Percentiles rank a stretch among this genome's conserved stretches.
phyloP scores from a whole-genome alignment of 2,797 vertebrate species.

The Peromyscus attwateri region DNA sequence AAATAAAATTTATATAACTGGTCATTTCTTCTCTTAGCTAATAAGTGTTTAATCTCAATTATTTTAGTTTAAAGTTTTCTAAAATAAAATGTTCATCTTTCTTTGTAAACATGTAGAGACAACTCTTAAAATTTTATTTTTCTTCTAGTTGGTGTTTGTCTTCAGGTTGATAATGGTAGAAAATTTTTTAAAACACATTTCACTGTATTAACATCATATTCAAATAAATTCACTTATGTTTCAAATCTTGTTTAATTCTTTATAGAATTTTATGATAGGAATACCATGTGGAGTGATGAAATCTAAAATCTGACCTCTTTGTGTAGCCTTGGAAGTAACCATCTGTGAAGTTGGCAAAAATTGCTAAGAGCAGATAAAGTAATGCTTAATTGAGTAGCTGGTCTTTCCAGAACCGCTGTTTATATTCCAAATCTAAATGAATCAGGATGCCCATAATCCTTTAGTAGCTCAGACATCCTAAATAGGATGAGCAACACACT shows the following conservation, averaged over 20 bases:
- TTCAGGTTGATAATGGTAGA: background rate
- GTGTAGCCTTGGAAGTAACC: background rate
- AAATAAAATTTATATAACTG: constrained; percentile 29
- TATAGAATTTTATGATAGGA: background rate
- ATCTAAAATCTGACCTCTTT: constrained; percentile 33
- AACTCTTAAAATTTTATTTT: constrained; percentile 40
- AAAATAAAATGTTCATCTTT: constrained; percentile 1
- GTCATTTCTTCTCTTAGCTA: constrained; percentile 4
- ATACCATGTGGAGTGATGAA: background rate
- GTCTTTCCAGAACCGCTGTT: background rate
- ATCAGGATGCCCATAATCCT: background rate
- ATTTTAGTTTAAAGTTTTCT: constrained; percentile 29
- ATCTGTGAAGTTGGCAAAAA: constrained; percentile 4
- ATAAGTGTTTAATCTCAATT: constrained; percentile 31
- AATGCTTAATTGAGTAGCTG: constrained; percentile 44
- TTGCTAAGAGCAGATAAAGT: constrained; percentile 32
- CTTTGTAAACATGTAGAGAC: background rate
- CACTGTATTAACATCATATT: background rate
- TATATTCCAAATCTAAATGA: constrained; percentile 28
- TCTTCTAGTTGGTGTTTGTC: constrained; percentile 38
- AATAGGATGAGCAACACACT: background rate
- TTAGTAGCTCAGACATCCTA: constrained; percentile 6
- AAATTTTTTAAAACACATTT: background rate
- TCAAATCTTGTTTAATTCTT: constrained; percentile 12
- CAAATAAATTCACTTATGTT: background rate